Percentiles rank a stretch among this genome's conserved stretches.
Evolutionary conservation across 2,888 invertebrate genomes (phyloP).

Genomic region (Diarsia rubi): DNA sequence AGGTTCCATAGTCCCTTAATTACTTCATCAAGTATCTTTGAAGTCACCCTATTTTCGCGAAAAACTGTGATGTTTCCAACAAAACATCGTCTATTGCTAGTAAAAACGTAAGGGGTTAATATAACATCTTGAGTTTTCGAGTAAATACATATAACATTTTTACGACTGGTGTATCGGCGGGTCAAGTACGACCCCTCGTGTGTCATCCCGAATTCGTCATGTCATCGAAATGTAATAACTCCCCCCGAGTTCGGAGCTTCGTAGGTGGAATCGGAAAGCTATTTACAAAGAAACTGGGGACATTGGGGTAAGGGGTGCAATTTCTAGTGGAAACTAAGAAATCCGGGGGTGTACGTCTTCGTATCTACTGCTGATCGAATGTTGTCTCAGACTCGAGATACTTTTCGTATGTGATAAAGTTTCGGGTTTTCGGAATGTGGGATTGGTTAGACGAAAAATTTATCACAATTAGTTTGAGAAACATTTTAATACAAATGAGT

Average conservation of each 20-base stretch:
- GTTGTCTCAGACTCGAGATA: constrained; percentile 54
- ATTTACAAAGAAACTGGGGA: constrained; percentile 84
- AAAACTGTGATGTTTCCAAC: background rate
- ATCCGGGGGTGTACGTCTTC: constrained; percentile 69
- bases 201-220: constrained; percentile 87
- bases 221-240: constrained; percentile 90
- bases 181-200: constrained; percentile 78
- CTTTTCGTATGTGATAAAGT: constrained; percentile 35
- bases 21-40: background rate
- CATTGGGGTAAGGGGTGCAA: constrained; percentile 71
- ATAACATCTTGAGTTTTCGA: constrained; percentile 52
- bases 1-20: background rate
- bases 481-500: background rate
- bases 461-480: background rate
- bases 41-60: background rate
- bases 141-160: constrained; percentile 63
- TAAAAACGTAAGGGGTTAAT: constrained; percentile 56
- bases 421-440: constrained; percentile 9
- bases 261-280: constrained; percentile 80
- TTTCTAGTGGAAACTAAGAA: constrained; percentile 77
- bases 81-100: constrained; percentile 10
- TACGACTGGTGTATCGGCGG: constrained; percentile 66
- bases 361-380: constrained; percentile 67
- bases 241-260: constrained; percentile 72
- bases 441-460: background rate